Evolutionary conservation across 1,140 invertebrate genomes (phyloP).

Genomic region (Oppia nitens): DNA sequence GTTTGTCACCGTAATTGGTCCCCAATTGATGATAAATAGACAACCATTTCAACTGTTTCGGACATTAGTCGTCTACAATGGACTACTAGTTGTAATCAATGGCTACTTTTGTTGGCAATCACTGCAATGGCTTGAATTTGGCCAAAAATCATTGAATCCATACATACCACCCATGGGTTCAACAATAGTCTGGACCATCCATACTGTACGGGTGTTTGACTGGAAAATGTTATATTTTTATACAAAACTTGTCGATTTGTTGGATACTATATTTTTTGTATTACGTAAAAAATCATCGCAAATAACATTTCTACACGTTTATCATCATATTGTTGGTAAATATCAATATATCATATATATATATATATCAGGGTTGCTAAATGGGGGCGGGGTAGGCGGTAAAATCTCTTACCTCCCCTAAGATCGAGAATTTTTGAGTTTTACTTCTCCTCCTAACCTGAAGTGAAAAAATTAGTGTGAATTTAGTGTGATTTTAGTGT

Average conservation of each 20-base stretch:
- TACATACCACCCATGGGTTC: background rate
- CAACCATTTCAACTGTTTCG: slow-evolving; percentile 28
- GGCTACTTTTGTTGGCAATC: background rate
- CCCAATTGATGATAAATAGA: slow-evolving; percentile 28
- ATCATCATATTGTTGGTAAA: too few relatives aligned
- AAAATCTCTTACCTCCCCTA: too few relatives aligned
- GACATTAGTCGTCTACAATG: slow-evolving; percentile 29
- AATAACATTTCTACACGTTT: slow-evolving; percentile 52
- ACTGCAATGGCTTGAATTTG: background rate
- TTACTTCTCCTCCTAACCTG: too few relatives aligned
- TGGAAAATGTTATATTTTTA: background rate
- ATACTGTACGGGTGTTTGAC: background rate
- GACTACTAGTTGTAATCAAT: slow-evolving; percentile 2
- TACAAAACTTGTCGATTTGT: background rate
- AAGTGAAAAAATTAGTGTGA: too few relatives aligned
- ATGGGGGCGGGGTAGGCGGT: too few relatives aligned
- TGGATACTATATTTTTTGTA: slow-evolving; percentile 34
- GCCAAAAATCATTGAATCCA: background rate
- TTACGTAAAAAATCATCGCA: slow-evolving; percentile 53
- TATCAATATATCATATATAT: too few relatives aligned
- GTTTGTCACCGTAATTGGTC: slow-evolving; percentile 23
- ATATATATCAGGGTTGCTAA: too few relatives aligned
- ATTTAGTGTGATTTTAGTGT: too few relatives aligned
- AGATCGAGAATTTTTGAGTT: too few relatives aligned
- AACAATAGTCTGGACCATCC: too few relatives aligned